Evolutionary conservation across 1,140 invertebrate genomes (phyloP).

Genomic region (Nomia melanderi): DNA sequence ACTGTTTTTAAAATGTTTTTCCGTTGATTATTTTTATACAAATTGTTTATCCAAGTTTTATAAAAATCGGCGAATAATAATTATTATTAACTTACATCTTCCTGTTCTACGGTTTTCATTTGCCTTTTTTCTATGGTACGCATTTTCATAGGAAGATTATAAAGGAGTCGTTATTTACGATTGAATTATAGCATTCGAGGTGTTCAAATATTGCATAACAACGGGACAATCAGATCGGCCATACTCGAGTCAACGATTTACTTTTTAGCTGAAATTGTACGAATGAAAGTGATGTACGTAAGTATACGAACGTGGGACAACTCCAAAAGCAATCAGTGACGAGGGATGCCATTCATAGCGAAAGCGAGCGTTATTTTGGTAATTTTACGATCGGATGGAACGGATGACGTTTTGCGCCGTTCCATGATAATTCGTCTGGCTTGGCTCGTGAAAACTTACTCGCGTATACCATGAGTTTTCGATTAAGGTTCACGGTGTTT

Average conservation of each 20-base stretch:
- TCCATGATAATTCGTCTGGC: background rate
- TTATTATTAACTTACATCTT: too few species aligned
- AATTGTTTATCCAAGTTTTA: too few species aligned
- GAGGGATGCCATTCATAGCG: slow-evolving; percentile 48
- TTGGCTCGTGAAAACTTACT: slow-evolving; percentile 11
- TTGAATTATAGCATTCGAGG: slow-evolving; percentile 4
- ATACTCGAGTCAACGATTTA: background rate
- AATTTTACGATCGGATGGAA: slow-evolving; percentile 16
- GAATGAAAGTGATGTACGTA: slow-evolving; percentile 6
- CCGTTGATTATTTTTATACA: too few species aligned
- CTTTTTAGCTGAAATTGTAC: background rate
- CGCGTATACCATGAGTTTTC: background rate
- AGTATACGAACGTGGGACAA: slow-evolving; percentile 38
- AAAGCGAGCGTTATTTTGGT: slow-evolving; percentile 28
- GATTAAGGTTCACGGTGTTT: background rate
- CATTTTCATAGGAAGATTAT: background rate
- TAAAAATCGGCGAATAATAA: too few species aligned
- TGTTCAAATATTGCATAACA: background rate
- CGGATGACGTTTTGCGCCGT: slow-evolving; percentile 5
- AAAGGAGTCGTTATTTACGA: slow-evolving; percentile 58
- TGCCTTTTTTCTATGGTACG: background rate
- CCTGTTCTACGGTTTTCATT: too few species aligned
- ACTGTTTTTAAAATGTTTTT: too few species aligned
- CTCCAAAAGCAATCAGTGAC: slow-evolving; percentile 38
- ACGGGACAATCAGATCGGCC: background rate